Base-by-base conservation (phyloP, 2,797 vertebrate species). In the Chelon auratus region DNA sequence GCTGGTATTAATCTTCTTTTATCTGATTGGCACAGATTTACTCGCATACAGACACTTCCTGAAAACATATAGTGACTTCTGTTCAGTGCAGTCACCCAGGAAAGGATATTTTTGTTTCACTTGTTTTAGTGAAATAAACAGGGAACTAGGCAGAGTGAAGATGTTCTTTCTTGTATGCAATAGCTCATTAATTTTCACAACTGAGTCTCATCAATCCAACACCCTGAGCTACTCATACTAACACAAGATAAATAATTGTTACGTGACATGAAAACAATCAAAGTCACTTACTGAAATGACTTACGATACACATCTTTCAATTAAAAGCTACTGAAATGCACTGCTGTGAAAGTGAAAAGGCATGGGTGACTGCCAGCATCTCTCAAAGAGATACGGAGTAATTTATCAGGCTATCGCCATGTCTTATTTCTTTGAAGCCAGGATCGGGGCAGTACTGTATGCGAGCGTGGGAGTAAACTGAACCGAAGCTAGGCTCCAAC, bases 231-330 rank as follows among this genome's bases (percentile, higher is more conserved):
- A 72, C 52, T 61, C 67, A 15, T 63, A 63, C 77, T 76, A 81
- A 68, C 68, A 75, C 51, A n/a, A 67, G 84, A 80, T 58, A 76
- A 83, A 87, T 86, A 72, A 87, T 65, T 68, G 62, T 37, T 68
- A 72, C 47, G 62, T 56, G 77, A 77, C 68, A 56, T 59, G 68
- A 84, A 85, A 84, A 83, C 83, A 81, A 76, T 84, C 80, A 75
- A 79, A 79, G 74, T 72, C 14, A 48, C 50, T 87, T 72, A 72
- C 76, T 79, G 71, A 53, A 78, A 75, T 83, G 58, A 71, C 47
- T 68, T 24, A 43, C 10, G 78, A 83, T 79, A 63, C 81, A 62
- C 59, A 80, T 87, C 76, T 80, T 84, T 82, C 65, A 85, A 84
- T 83, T 84, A 85, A 80, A 71, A 75, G 51, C 54, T 43, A 47